Percentiles rank a stretch among this genome's conserved stretches.
Evolutionary conservation across 2,888 invertebrate genomes (phyloP).

Genomic region (Andricus curvator): DNA sequence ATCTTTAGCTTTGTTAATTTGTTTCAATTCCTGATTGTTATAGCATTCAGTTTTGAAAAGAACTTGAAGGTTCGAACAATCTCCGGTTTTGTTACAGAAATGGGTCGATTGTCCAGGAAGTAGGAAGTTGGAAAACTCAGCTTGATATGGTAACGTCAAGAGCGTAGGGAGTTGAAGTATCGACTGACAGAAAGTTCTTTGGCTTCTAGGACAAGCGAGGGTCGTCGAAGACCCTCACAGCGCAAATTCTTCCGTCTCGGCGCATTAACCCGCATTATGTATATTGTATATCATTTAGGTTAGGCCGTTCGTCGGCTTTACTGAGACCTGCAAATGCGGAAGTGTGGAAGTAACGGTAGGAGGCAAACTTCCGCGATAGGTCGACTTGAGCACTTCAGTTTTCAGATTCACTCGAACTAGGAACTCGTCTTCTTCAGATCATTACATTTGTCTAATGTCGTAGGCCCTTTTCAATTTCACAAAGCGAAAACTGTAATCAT

Average conservation of each 20-base stretch:
- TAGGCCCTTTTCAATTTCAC: neutral
- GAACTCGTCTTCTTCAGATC: conserved; percentile 6
- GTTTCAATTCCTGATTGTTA: too few species aligned
- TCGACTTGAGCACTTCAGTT: neutral
- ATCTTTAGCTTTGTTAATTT: too few species aligned
- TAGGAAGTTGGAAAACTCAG: conserved; percentile 23
- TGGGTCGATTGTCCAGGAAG: neutral
- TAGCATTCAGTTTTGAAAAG: too few species aligned
- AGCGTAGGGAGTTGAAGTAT: conserved; percentile 53
- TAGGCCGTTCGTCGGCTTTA: conserved; percentile 42
- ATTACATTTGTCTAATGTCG: neutral
- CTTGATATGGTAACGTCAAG: conserved; percentile 41
- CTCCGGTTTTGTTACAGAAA: too few species aligned
- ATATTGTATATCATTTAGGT: conserved; percentile 34
- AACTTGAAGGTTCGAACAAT: too few species aligned
- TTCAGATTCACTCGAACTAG: neutral
- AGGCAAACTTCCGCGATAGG: conserved; percentile 35
- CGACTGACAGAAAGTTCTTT: conserved; percentile 68
- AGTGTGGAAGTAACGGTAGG: conserved; percentile 38
- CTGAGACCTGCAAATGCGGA: conserved; percentile 46
- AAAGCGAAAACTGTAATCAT: neutral
- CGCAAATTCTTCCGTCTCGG: conserved; percentile 67
- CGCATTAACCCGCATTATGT: conserved; percentile 60
- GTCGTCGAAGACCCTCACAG: conserved; percentile 70
- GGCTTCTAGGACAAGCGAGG: conserved; percentile 74